phyloP scores from a whole-genome alignment of 53 echinoderm and acorn worm genomes.

The Echinarachnius parma region DNA sequence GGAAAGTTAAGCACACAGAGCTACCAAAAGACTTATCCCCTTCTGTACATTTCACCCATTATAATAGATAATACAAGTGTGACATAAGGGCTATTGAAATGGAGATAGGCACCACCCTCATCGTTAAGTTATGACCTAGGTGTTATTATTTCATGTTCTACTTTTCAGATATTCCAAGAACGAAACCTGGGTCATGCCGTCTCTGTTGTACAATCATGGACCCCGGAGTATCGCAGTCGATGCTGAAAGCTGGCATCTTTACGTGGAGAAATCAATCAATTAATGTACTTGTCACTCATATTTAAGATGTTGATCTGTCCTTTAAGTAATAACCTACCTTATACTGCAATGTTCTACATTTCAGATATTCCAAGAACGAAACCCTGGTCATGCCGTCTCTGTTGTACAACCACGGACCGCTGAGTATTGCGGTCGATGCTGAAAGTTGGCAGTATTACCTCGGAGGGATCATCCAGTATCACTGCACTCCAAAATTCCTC shows the following conservation, averaged over 20 bases:
- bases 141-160: neutral
- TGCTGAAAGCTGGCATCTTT: slow-evolving; percentile 90
- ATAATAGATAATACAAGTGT: too few species aligned
- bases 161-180: slow-evolving; percentile 42
- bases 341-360: too few species aligned
- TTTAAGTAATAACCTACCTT: too few species aligned
- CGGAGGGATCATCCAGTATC: slow-evolving; percentile 96
- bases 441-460: slow-evolving; percentile 93
- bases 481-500: slow-evolving; percentile 63
- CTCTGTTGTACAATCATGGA: slow-evolving; percentile 62
- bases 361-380: slow-evolving; percentile 54
- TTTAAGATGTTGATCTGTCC: too few species aligned
- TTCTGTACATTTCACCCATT: too few species aligned
- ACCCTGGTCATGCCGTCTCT: slow-evolving; percentile 57
- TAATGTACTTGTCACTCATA: too few species aligned
- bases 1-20: too few species aligned
- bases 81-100: too few species aligned
- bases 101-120: too few species aligned
- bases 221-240: slow-evolving; percentile 82
- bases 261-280: slow-evolving; percentile 93
- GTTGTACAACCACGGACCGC: slow-evolving; percentile 70
- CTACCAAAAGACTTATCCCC: too few species aligned
- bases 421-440: slow-evolving; percentile 82
- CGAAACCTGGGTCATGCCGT: slow-evolving; percentile 65
- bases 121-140: too few species aligned